Evolutionary conservation across 2,888 invertebrate species (phyloP), one percentile per base, ranked within the genome.

Genomic region (Dione juno): DNA sequence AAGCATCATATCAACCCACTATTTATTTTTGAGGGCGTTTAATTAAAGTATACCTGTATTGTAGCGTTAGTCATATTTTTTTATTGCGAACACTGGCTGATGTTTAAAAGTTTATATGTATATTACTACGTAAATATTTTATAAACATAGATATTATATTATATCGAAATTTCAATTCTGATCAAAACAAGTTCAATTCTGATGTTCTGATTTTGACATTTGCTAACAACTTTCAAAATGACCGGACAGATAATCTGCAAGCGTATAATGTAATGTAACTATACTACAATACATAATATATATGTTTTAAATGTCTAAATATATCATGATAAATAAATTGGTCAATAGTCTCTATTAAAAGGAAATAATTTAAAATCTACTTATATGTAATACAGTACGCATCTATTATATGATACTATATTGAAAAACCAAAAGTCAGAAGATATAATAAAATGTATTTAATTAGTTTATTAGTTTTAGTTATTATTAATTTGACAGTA

Each of bases 1-100:
- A 6, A n/a, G 10, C 11, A 7, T 59, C 6, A 64, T 50, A 13
- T 14, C 11, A 64, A 16, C 13, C 14, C 16, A 52, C 37, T 53
- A 72, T 53, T 69, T 28, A 53, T 35, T 40, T 45, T 53, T 40
- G 45, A 48, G 61, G 66, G 70, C 66, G 71, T 58, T 48, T 13
- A 21, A 37, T 53, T 57, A 16, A 10, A 40, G 50, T 19, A 35
- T 80, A 93, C 92, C 88, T 93, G 92, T 64, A 93, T 93, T 19
- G 92, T 93, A 59, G 92, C 91, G 76, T 89, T 92, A 69, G 92
- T 92, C 87, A 87, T 89, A n/a, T 80, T 79, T 78, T 40, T 64
- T 63, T 58, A 64, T 13, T 57, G 43, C 28, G 41, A 28, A 43
- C 11, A 50, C 53, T 41, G 48, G n/a, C 21, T 28, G 41, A 40